Evolutionary conservation across 2,113 vertebrate genomes (phyloP).

Genomic region (Leucopternis melanops): DNA sequence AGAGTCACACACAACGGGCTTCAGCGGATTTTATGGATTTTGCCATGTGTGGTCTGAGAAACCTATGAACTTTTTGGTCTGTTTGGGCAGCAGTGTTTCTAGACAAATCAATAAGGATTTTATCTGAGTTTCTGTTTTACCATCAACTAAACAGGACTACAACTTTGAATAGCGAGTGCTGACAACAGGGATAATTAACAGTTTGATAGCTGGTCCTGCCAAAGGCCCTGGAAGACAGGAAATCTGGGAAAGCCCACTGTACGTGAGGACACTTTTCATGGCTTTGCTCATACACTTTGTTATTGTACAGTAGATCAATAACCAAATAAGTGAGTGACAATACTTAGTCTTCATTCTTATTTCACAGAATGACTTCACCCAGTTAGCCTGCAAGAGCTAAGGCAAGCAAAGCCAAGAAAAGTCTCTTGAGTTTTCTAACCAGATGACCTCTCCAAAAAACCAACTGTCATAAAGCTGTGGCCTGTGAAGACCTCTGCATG

Average conservation of each 20-base stretch:
- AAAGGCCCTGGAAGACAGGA: neutral
- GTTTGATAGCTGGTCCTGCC: neutral
- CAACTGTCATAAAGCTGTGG: neutral
- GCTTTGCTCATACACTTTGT: neutral
- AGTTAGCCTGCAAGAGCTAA: neutral
- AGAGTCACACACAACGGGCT: neutral
- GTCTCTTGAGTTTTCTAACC: neutral
- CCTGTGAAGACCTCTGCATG: neutral
- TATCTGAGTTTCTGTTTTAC: neutral
- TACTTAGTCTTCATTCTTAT: neutral
- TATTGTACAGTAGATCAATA: neutral
- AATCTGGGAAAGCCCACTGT: neutral
- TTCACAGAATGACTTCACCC: neutral
- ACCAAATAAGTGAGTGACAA: accelerated
- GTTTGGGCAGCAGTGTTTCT: neutral
- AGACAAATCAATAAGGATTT: neutral
- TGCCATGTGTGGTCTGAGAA: neutral
- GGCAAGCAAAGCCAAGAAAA: neutral
- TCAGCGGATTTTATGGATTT: neutral
- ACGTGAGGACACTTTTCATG: neutral
- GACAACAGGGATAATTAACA: neutral
- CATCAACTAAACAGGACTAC: neutral
- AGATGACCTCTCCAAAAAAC: neutral
- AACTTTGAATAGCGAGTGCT: neutral
- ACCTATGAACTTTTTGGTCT: neutral